phyloP scores from a whole-genome alignment of 2,888 invertebrate species.

The Stenotaenia linearis region DNA sequence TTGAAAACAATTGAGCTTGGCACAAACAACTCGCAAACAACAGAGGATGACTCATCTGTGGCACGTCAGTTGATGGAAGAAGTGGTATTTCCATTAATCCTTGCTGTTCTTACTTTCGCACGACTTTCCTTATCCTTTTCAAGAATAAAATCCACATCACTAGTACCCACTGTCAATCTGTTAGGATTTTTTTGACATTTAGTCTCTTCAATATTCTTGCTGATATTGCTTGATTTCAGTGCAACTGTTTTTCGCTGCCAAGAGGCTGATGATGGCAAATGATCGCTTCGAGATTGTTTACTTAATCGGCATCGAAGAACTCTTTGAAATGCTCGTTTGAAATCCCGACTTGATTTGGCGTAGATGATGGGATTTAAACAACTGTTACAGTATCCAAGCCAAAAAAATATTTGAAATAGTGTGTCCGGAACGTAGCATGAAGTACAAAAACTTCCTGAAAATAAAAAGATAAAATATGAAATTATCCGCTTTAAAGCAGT shows the following conservation, averaged over 20 bases:
- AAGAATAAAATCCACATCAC: neutral
- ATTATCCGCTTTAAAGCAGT: no score
- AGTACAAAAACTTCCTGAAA: conserved; percentile 51
- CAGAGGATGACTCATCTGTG: neutral
- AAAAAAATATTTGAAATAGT: conserved; percentile 59
- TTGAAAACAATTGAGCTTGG: neutral
- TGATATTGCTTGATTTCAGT: neutral
- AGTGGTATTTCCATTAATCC: neutral
- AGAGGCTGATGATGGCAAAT: neutral
- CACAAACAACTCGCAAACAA: no score
- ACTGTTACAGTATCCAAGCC: conserved; percentile 63
- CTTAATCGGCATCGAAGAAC: conserved; percentile 47
- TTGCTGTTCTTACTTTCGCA: neutral
- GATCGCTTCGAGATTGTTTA: conserved; percentile 2
- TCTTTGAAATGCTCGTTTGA: conserved; percentile 52
- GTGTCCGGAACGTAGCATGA: conserved; percentile 52
- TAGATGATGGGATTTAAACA: conserved; percentile 64
- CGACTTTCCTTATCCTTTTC: neutral
- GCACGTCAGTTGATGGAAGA: neutral
- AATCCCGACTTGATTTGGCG: conserved; percentile 54
- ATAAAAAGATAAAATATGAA: conserved; percentile 30
- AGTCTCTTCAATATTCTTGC: no score
- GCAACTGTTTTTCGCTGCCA: neutral
- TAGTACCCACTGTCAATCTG: neutral
- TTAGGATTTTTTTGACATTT: neutral